Conservation (phyloP, 2,113 vertebrate species). For the Rissa tridactyla region DNA sequence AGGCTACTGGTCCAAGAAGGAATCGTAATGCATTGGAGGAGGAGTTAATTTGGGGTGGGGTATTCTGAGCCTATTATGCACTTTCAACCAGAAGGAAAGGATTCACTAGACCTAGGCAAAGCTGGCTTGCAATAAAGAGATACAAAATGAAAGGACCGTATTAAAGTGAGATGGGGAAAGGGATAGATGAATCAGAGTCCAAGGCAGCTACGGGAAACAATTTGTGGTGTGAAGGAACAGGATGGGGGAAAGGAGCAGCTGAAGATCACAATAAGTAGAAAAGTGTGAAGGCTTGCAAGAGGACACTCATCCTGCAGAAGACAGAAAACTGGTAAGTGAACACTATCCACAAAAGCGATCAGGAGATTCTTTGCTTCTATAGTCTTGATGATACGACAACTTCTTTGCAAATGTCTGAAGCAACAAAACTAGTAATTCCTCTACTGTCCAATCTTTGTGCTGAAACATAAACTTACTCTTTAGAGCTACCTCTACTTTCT, state of each 20-base stretch:
- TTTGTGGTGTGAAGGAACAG: not conserved
- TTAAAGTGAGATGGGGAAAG: not conserved
- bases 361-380: not conserved
- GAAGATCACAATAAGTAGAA: not conserved
- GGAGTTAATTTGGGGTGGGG: not conserved
- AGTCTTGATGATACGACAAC: not conserved
- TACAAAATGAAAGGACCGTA: rapidly evolving
- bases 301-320: not conserved
- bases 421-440: not conserved
- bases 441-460: not conserved
- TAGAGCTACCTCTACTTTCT: not conserved
- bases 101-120: not conserved
- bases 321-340: not conserved
- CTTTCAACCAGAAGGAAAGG: not conserved
- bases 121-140: not conserved
- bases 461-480: not conserved
- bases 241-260: not conserved
- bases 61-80: not conserved
- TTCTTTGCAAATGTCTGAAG: not conserved
- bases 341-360: not conserved
- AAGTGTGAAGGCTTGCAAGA: not conserved
- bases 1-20: not conserved
- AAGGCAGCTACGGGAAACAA: not conserved
- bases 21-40: not conserved
- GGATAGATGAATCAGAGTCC: not conserved